phyloP scores from a whole-genome alignment of 2,888 invertebrate genomes.

The Auanema freiburgensis region DNA sequence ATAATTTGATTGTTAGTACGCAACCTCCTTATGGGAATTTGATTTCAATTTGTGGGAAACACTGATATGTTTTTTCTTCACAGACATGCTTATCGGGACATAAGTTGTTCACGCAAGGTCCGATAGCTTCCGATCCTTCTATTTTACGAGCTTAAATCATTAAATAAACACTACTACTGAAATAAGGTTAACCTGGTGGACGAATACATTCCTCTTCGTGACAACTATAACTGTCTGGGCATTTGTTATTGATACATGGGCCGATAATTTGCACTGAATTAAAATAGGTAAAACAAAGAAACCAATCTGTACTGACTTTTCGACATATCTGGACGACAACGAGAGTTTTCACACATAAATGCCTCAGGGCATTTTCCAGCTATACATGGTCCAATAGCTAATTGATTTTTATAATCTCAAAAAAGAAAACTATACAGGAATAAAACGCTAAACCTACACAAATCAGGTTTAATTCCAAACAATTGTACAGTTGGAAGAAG shows the following conservation, averaged over 20 bases:
- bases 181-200: constrained; percentile 1
- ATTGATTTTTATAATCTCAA: no score
- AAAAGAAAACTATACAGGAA: no score
- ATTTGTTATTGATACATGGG: constrained; percentile 53
- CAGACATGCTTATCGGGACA: constrained; percentile 36
- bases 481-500: no score
- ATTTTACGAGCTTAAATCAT: constrained; percentile 28
- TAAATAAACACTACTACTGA: background rate
- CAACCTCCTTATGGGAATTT: no score
- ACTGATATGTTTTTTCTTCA: constrained; percentile 10
- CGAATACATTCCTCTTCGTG: constrained; percentile 41
- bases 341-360: constrained; percentile 6
- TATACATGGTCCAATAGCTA: constrained; percentile 14
- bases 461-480: no score
- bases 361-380: constrained; percentile 16
- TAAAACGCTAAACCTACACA: no score
- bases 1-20: no score
- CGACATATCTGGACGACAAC: constrained; percentile 17
- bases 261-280: constrained; percentile 50
- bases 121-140: constrained; percentile 41
- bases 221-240: constrained; percentile 53
- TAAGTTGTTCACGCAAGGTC: constrained; percentile 54
- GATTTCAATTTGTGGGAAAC: constrained; percentile 9
- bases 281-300: background rate
- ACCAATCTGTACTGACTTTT: constrained; percentile 8